These are phyloP conservation scores for Parnassius smintheus DNA, from an alignment of 2,888 invertebrate genomes.

Conservation along the genomic window DNA sequence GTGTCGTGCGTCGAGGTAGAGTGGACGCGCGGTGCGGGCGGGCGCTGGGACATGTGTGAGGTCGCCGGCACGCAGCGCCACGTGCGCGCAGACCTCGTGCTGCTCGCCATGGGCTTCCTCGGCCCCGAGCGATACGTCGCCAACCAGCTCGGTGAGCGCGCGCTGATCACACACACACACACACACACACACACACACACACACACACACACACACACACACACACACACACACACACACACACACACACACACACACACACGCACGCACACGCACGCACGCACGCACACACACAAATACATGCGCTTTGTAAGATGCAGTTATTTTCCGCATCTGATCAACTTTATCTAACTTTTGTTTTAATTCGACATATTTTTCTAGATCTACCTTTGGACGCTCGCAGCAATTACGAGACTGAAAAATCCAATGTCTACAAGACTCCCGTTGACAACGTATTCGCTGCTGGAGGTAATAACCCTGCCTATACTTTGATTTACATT, in stretches of 20 bases:
- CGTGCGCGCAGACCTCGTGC: slow-evolving; percentile 93
- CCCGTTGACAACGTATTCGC: slow-evolving; percentile 93
- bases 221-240: too few relatives aligned
- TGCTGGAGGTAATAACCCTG: slow-evolving; percentile 88
- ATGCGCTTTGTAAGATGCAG: too few relatives aligned
- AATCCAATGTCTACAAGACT: slow-evolving; percentile 87
- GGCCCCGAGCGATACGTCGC: slow-evolving; percentile 96
- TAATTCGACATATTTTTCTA: slow-evolving; percentile 32
- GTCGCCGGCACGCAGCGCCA: slow-evolving; percentile 88
- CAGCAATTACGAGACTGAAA: slow-evolving; percentile 93
- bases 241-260: too few relatives aligned
- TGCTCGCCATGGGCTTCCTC: slow-evolving; percentile 99
- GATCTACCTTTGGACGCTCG: slow-evolving; percentile 92
- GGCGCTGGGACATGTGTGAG: slow-evolving; percentile 97
- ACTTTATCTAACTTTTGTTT: neutral
- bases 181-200: too few relatives aligned
- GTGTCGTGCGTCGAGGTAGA: slow-evolving; percentile 94
- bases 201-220: too few relatives aligned
- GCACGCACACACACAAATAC: too few relatives aligned
- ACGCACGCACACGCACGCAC: too few relatives aligned
- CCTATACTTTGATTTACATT: neutral
- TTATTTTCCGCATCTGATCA: neutral
- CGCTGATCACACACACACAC: too few relatives aligned
- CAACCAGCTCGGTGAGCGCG: slow-evolving; percentile 82
- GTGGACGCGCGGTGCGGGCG: slow-evolving; percentile 95